These are phyloP conservation scores for Acanthoscelides obtectus DNA, from an alignment of 2,888 invertebrate genomes.

Conservation along the genomic window DNA sequence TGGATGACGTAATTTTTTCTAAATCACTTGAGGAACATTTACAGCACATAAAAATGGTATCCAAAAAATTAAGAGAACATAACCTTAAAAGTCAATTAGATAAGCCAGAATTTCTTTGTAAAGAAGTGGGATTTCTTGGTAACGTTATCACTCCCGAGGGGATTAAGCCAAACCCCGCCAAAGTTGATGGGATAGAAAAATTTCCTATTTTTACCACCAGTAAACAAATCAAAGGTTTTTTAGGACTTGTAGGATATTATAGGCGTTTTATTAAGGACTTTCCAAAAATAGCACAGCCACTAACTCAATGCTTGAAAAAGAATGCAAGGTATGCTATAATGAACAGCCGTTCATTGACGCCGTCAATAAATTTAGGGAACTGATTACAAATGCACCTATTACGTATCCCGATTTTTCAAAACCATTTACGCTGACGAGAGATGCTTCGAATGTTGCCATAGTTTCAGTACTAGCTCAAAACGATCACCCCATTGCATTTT, in stretches of 20 bases:
- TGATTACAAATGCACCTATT: constrained; percentile 5
- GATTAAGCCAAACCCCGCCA: constrained; percentile 39
- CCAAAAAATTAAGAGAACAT: neutral
- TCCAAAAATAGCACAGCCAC: constrained; percentile 28
- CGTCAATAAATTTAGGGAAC: too few relatives aligned
- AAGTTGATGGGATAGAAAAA: too few relatives aligned
- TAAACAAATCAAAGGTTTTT: too few relatives aligned
- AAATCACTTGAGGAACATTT: neutral
- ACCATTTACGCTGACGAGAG: constrained; percentile 29
- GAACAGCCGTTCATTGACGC: too few relatives aligned
- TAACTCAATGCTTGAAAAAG: constrained; percentile 29
- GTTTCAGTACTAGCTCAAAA: constrained; percentile 24
- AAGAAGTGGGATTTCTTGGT: constrained; percentile 39
- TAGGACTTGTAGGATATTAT: too few relatives aligned
- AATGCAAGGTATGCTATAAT: constrained; percentile 8
- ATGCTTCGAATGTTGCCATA: constrained; percentile 23
- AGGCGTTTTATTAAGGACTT: constrained; percentile 30
- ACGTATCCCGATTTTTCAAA: constrained; percentile 14
- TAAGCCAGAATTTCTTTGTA: constrained; percentile 37
- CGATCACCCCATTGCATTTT: constrained; percentile 22
- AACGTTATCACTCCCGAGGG: constrained; percentile 26
- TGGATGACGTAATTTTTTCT: constrained; percentile 30
- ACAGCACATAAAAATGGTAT: neutral
- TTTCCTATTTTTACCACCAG: too few relatives aligned
- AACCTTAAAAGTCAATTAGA: constrained; percentile 21